Evolutionary conservation across 2,888 invertebrate species (phyloP), one percentile per base, ranked within the genome.

Genomic region (Drosophila hamatofila): DNA sequence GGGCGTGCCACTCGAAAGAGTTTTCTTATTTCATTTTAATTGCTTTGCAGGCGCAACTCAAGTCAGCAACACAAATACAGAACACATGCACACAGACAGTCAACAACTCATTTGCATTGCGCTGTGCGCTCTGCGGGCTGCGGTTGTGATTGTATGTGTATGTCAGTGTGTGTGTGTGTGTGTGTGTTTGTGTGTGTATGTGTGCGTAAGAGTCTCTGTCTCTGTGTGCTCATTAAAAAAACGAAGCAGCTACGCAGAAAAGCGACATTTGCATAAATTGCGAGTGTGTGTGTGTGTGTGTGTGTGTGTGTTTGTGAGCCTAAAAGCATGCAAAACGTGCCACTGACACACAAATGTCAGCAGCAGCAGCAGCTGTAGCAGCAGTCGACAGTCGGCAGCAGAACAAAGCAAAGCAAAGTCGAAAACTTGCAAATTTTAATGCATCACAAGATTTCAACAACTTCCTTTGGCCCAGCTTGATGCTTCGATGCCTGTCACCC

Each of bases 291-390:
- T 55, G 37, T 56, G 42, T 48, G 27, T 39, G 56, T 58, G 41
- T 41, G 41, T 41, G 12, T 41, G 41, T 21, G 41, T 41, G 7
- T 63, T 48, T 30, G 65, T 55, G 48, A 39, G 72, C 69, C 80
- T 80, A 70, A 85, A 88, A 82, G 90, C 83, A 67, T 74, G 72
- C 71, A 74, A 55, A 78, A 61, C 84, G 90, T 90, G 85, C 89
- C 85, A 83, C 67, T 90, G 89, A 86, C 85, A 85, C 79, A 85
- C 81, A 85, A 89, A 88, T 80, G 90, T 89, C 90, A 82, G 51
- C 48, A 54, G 35, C 78, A 75, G 78, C 44, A 66, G 56, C 46
- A 35, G 25, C 33, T 23, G 5, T 85, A 76, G 56, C 42, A 48
- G 33, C 75, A 70, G 77, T 25, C 25, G 25, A 4, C 27, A 65